Evolutionary conservation across 2,113 vertebrate species (phyloP), one percentile per base, ranked within the genome.

Genomic region (Thermophis baileyi): DNA sequence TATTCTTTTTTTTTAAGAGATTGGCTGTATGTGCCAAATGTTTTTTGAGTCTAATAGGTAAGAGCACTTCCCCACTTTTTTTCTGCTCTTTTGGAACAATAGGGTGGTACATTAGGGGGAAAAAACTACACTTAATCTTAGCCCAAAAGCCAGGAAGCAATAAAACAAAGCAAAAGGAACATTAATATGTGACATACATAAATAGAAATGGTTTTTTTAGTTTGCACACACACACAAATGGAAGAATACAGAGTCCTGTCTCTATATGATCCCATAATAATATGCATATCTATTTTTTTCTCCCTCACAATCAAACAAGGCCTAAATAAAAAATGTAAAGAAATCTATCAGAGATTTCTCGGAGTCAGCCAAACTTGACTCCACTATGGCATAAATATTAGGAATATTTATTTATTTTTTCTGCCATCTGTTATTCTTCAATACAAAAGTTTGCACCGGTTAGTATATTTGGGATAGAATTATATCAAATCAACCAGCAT

Each of bases 1-100:
- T 91, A 91, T 90, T 60, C 85, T 95, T 69, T 94, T 90, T 90
- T 69, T 90, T 60, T 95, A n/a, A 44, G 27, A 30, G 95, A 91
- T 96, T 97, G 97, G 97, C 97, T 97, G 96, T 95, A 93, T 96
- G 93, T 97, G 94, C 95, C 96, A 97, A 92, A 92, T 95, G 88
- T 91, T 96, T 95, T 96, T 94, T 96, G 16, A 94, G 44, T 89
- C 91, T 96, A 96, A 92, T 57, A 95, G 90, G 95, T 89, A 91
- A 89, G 94, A 90, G 90, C 81, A 35, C 94, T 94, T 91, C 90
- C 35, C 94, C 96, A 92, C 57, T 50, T 35, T 94, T 94, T 88
- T 35, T 54, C 50, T 88, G 50, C 95, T 94, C 60, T 91, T 90
- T 91, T 91, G 93, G 94, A 94, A 85, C 60, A 92, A 88, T 55